Evolutionary conservation across 2,888 invertebrate species (phyloP).

Genomic region (Polymixis lichenea): DNA sequence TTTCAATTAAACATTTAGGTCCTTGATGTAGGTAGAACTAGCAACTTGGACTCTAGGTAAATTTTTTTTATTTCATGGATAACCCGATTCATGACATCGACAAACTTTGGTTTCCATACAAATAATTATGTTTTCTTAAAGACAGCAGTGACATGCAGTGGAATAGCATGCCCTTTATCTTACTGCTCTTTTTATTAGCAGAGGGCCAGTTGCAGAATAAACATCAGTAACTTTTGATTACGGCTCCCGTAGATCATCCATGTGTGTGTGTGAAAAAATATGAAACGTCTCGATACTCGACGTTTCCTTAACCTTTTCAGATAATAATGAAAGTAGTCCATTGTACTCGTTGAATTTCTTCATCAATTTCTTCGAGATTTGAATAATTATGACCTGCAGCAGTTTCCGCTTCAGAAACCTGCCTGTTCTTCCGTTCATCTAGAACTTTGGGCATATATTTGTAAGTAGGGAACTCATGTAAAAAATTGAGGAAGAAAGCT

Average conservation of each 20-base stretch:
- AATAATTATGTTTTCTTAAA: not conserved
- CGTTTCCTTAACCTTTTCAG: not conserved
- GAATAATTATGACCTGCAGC: not conserved
- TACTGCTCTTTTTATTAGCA: not conserved
- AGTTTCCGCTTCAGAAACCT: constrained; percentile 8
- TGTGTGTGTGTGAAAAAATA: not conserved
- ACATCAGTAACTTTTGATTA: not conserved
- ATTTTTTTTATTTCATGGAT: not conserved
- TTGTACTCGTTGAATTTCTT: not conserved
- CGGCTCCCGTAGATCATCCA: not conserved
- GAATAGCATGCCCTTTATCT: not conserved
- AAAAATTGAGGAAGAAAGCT: not conserved
- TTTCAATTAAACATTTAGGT: not conserved
- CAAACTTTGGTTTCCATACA: not conserved
- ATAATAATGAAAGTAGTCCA: not conserved
- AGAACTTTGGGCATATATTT: not conserved
- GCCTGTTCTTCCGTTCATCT: not conserved
- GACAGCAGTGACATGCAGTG: not conserved
- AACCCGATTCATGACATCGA: not conserved
- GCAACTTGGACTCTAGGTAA: not conserved
- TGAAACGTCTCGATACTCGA: not conserved
- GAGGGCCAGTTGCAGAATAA: too few relatives aligned
- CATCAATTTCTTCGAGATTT: not conserved
- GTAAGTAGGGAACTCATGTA: too few relatives aligned
- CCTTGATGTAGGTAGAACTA: not conserved